Conservation (phyloP, 1,140 invertebrate species). For the Sycophaga agraensis region DNA sequence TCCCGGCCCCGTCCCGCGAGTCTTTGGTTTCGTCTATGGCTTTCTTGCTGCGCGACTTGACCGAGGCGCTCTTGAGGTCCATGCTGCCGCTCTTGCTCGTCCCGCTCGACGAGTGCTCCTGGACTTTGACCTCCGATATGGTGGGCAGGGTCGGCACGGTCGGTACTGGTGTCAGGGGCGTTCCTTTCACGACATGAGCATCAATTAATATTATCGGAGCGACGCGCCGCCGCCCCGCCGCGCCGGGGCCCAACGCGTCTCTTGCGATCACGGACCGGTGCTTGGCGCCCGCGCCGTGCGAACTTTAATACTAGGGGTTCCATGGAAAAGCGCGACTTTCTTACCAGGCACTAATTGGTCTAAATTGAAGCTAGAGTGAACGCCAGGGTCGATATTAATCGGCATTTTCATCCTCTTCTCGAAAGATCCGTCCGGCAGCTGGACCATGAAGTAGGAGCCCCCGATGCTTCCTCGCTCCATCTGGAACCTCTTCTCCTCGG, state of each 20-base stretch:
- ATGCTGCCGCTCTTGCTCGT: slow-evolving; percentile 57
- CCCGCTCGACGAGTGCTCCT: slow-evolving; percentile 65
- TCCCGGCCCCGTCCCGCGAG: slow-evolving; percentile 32
- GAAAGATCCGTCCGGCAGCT: slow-evolving; percentile 85
- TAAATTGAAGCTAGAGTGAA: slow-evolving; percentile 87
- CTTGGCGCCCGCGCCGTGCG: not conserved
- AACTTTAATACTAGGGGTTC: slow-evolving; percentile 6
- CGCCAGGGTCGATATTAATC: slow-evolving; percentile 89
- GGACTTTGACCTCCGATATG: slow-evolving; percentile 79
- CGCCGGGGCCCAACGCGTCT: no score
- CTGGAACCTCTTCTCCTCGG: slow-evolving; percentile 85
- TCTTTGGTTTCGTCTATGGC: slow-evolving; percentile 54
- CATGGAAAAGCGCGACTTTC: slow-evolving; percentile 15
- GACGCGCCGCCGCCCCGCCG: not conserved
- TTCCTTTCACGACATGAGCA: slow-evolving; percentile 58
- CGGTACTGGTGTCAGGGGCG: slow-evolving; percentile 70
- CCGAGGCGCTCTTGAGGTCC: slow-evolving; percentile 46
- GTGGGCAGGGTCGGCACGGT: slow-evolving; percentile 83
- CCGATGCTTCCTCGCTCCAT: slow-evolving; percentile 84
- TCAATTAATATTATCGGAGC: slow-evolving; percentile 36
- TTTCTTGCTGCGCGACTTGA: slow-evolving; percentile 49
- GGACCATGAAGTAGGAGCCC: slow-evolving; percentile 89
- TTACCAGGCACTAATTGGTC: slow-evolving; percentile 73
- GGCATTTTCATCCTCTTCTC: slow-evolving; percentile 83
- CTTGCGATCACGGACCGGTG: no score